These are phyloP conservation scores for Plestiodon gilberti DNA, from an alignment of 2,113 vertebrate species.

Conservation along the genomic window DNA sequence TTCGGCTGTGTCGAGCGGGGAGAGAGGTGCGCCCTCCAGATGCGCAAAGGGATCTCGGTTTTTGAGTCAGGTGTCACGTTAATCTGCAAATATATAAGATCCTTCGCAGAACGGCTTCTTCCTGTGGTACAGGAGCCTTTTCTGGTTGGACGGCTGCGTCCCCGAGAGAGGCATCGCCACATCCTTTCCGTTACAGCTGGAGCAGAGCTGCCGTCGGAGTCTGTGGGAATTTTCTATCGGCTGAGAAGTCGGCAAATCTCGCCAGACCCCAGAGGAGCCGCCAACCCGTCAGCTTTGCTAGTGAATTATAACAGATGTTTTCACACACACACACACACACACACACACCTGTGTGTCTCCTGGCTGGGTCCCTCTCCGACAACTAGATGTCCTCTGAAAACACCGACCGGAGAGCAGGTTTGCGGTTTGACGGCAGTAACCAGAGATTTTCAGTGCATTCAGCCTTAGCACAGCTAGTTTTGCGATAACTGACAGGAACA, in stretches of 20 bases:
- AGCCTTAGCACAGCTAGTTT: not conserved
- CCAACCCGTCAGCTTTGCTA: not conserved
- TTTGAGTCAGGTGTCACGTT: not conserved
- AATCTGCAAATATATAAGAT: constrained; percentile 31
- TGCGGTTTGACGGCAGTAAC: rapidly evolving
- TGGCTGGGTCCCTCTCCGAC: not conserved
- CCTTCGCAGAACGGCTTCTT: not conserved
- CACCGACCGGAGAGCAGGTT: rapidly evolving
- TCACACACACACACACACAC: not conserved
- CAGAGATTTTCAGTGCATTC: rapidly evolving
- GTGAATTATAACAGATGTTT: constrained; percentile 39
- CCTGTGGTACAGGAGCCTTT: not conserved
- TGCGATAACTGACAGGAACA: not conserved
- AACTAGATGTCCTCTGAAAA: not conserved
- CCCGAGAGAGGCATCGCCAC: too few relatives aligned
- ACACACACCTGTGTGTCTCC: rapidly evolving
- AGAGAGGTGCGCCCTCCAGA: not conserved
- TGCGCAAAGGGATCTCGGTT: constrained; percentile 23
- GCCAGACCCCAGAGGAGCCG: not conserved
- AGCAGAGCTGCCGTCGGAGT: not conserved
- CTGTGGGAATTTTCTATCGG: not conserved
- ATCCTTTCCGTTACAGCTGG: not conserved
- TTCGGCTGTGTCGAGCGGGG: rapidly evolving
- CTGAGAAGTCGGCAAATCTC: not conserved
- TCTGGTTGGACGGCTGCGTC: not conserved